Evolutionary conservation across 2,888 invertebrate species (phyloP).

Genomic region (Hedya salicella): DNA sequence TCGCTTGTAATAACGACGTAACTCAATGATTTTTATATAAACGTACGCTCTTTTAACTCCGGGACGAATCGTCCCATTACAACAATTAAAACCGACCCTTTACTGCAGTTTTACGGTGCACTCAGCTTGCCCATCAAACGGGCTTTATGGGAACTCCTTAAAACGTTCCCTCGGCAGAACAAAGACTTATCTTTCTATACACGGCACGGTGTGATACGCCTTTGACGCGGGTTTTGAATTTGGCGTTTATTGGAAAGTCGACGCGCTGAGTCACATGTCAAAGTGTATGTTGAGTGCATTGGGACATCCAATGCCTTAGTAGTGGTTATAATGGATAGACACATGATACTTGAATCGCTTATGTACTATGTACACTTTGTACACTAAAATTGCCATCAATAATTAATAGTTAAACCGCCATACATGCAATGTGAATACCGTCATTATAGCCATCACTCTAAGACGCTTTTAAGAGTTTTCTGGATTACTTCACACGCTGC

Average conservation of each 20-base stretch:
- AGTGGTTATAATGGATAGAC: background rate
- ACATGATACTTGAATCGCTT: too few relatives aligned
- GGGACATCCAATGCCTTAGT: background rate
- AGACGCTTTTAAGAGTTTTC: too few relatives aligned
- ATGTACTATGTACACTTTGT: too few relatives aligned
- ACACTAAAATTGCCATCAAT: too few relatives aligned
- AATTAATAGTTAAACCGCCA: too few relatives aligned
- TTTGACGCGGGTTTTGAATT: background rate
- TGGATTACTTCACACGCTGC: too few relatives aligned
- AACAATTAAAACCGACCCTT: constrained; percentile 38
- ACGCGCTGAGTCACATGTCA: background rate
- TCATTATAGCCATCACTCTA: too few relatives aligned
- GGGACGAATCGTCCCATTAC: constrained; percentile 1
- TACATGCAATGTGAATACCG: too few relatives aligned
- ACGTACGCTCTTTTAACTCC: background rate
- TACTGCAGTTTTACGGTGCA: constrained; percentile 31
- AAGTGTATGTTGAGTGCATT: background rate
- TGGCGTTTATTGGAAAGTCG: background rate
- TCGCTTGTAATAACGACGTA: background rate
- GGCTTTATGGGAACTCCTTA: constrained; percentile 36
- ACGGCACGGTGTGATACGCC: background rate
- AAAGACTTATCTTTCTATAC: background rate
- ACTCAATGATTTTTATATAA: background rate
- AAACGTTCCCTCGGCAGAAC: background rate
- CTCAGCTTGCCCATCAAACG: constrained; percentile 28